Conservation (phyloP, 2,888 invertebrate species). For the Leptura quadrifasciata region DNA sequence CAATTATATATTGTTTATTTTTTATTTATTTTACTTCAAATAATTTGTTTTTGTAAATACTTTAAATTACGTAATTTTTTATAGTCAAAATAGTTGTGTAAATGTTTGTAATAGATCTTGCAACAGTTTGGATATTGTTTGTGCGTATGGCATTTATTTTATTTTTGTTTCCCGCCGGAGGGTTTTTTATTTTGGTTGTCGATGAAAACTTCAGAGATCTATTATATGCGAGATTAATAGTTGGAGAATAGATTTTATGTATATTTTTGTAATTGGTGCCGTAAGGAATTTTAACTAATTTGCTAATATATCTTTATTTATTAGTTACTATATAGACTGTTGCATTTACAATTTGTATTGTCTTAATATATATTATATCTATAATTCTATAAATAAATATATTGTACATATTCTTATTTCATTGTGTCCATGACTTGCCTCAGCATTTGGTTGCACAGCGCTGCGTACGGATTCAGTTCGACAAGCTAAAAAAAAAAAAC, state of each 20-base stretch:
- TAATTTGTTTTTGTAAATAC: constrained; percentile 39
- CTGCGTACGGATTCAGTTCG: constrained; percentile 95
- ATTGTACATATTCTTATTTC: constrained; percentile 60
- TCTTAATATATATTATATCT: constrained; percentile 58
- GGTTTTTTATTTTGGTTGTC: constrained; percentile 9
- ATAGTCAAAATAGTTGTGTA: constrained; percentile 20
- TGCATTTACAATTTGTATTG: constrained; percentile 55
- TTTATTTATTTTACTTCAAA: constrained; percentile 30
- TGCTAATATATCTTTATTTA: constrained; percentile 43
- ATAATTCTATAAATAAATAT: constrained; percentile 56
- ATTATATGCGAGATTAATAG: constrained; percentile 24
- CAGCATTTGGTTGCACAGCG: constrained; percentile 96
- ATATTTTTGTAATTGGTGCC: constrained; percentile 48
- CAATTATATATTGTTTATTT: constrained; percentile 21
- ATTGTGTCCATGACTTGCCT: constrained; percentile 81
- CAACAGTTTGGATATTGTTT: constrained; percentile 23
- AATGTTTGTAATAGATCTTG: constrained; percentile 22
- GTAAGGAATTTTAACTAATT: constrained; percentile 38
- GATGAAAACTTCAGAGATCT: not conserved
- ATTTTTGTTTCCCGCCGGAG: not conserved
- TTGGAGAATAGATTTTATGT: constrained; percentile 28
- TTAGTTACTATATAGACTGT: constrained; percentile 49
- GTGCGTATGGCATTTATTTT: not conserved
- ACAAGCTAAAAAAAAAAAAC: constrained; percentile 79
- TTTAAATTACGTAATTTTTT: constrained; percentile 17